These are phyloP conservation scores for Setophaga coronata DNA, from an alignment of 2,113 vertebrate genomes.

Conservation along the genomic window DNA sequence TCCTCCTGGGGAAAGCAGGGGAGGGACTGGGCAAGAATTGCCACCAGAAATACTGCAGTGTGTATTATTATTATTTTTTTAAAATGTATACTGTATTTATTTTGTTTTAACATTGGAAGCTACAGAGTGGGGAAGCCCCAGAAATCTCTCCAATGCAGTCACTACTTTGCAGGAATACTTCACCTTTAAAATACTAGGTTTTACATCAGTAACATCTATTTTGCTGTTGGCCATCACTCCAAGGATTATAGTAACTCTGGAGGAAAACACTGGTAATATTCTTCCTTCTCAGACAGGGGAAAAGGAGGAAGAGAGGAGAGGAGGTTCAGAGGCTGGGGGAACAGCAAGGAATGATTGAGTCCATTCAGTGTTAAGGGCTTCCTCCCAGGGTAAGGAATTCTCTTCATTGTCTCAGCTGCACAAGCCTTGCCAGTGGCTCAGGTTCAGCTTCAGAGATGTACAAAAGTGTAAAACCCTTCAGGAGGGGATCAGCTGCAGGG, in stretches of 20 bases:
- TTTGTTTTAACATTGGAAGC: conserved; percentile 68
- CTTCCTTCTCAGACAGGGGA: conserved; percentile 28
- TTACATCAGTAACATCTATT: conserved; percentile 49
- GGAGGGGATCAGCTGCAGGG: background rate
- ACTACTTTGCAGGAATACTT: conserved; percentile 62
- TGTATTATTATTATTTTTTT: conserved; percentile 50
- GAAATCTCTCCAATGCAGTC: conserved; percentile 51
- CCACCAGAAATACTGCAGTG: conserved; percentile 72
- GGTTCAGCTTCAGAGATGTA: conserved; percentile 49
- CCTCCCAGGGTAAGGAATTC: conserved; percentile 1
- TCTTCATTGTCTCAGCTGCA: conserved; percentile 43
- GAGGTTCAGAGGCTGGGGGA: background rate
- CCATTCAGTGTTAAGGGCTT: background rate
- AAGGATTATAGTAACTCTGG: background rate
- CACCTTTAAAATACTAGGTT: conserved; percentile 53
- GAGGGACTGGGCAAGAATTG: conserved; percentile 51
- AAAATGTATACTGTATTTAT: conserved; percentile 61
- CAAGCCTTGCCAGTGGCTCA: conserved; percentile 53
- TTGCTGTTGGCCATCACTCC: conserved; percentile 56
- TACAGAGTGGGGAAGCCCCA: conserved; percentile 67
- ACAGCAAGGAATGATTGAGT: conserved; percentile 24
- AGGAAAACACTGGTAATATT: conserved; percentile 46
- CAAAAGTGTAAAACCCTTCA: background rate
- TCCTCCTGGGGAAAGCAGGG: conserved; percentile 3
- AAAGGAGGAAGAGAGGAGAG: conserved; percentile 6